Conservation (phyloP, 2,797 vertebrate species). For the Micrastur ruficollis region DNA sequence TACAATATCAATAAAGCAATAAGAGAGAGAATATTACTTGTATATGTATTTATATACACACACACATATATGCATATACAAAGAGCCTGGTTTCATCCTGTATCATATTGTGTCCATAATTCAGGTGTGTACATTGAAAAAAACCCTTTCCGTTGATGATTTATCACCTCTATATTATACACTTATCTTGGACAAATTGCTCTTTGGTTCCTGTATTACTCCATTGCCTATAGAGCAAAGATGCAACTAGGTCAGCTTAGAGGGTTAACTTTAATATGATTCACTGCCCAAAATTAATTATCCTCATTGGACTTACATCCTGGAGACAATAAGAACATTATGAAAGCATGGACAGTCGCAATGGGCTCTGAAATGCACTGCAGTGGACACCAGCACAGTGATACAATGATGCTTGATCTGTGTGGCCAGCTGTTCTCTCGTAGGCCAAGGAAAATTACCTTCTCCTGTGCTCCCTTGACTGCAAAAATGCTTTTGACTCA, state of each 20-base stretch:
- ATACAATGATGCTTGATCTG: not conserved
- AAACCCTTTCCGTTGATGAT: not conserved
- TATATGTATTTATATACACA: not conserved
- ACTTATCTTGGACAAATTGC: not conserved
- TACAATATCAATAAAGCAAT: not conserved
- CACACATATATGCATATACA: not conserved
- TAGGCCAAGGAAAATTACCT: not conserved
- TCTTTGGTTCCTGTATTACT: not conserved
- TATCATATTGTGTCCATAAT: not conserved
- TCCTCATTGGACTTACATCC: not conserved
- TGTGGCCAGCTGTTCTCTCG: not conserved
- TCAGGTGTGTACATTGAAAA: not conserved
- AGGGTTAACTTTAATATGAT: not conserved
- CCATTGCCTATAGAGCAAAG: not conserved
- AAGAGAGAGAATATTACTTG: not conserved
- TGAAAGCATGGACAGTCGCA: not conserved
- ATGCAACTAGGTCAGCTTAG: not conserved
- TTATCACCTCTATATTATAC: not conserved
- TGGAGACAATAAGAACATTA: not conserved
- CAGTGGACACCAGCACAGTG: not conserved
- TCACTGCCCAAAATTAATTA: not conserved
- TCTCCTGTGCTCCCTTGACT: rapidly evolving
- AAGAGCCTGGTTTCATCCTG: not conserved
- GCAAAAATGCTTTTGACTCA: not conserved
- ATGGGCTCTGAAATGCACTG: not conserved